A percentile compares a stretch with the other conserved stretches of the same genome.
Conservation (phyloP, 2,113 vertebrate genomes). For the Agelaius phoeniceus region DNA sequence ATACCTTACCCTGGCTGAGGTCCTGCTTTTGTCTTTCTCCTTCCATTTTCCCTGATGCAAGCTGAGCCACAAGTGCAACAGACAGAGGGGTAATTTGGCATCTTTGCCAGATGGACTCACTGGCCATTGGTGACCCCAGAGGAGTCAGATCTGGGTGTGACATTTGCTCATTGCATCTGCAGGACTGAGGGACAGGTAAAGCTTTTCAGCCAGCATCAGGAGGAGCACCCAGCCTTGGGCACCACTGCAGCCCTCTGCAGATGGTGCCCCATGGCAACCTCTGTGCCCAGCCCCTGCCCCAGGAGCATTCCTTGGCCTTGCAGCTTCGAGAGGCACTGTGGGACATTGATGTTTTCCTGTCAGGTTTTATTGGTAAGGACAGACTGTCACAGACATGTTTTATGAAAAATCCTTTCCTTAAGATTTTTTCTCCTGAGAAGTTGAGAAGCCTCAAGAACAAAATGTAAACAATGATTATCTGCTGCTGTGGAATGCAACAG, state of each 20-base stretch:
- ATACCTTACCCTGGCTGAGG: rapidly evolving
- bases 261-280: neutral
- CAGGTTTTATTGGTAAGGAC: neutral
- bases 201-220: rapidly evolving
- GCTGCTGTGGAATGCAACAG: no score
- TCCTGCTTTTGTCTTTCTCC: neutral
- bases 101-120: neutral
- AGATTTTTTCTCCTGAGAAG: no score
- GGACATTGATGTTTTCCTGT: neutral
- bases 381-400: neutral
- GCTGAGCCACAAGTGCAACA: neutral
- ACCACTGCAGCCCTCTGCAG: neutral
- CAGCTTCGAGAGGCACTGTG: rapidly evolving
- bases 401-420: no score
- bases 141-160: neutral
- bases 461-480: no score
- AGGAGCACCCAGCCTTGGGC: neutral
- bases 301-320: neutral
- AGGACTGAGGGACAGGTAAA: neutral
- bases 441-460: no score
- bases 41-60: neutral
- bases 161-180: neutral
- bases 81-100: neutral
- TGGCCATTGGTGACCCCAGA: rapidly evolving
- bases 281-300: neutral